These are phyloP conservation scores for Chloroceryle aenea DNA, from an alignment of 2,113 vertebrate genomes.

Conservation along the genomic window DNA sequence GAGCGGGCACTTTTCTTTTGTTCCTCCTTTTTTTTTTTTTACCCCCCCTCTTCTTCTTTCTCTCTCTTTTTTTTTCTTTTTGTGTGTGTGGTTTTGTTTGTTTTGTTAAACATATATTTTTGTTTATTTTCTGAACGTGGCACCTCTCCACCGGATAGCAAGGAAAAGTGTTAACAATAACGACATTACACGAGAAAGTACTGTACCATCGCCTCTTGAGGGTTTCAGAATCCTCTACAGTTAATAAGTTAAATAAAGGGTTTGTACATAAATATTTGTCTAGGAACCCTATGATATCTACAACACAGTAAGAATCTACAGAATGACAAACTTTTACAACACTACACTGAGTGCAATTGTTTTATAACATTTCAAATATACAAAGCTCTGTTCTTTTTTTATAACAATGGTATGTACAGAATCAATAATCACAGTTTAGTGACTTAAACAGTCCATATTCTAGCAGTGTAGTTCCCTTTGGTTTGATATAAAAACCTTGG, in stretches of 20 bases:
- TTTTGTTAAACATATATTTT: conserved; percentile 79
- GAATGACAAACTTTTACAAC: conserved; percentile 94
- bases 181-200: conserved; percentile 86
- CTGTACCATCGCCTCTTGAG: conserved; percentile 83
- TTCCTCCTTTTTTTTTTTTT: not conserved
- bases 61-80: too few relatives aligned
- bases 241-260: conserved; percentile 89
- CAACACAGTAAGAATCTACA: conserved; percentile 94
- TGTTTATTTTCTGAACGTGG: conserved; percentile 87
- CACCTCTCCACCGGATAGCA: conserved; percentile 83
- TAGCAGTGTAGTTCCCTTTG: conserved; percentile 92
- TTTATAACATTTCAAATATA: conserved; percentile 97
- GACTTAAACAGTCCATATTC: conserved; percentile 87
- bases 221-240: conserved; percentile 83
- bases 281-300: conserved; percentile 93
- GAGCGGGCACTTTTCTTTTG: not conserved
- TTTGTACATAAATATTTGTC: conserved; percentile 98
- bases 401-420: conserved; percentile 94
- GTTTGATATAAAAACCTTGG: conserved; percentile 91
- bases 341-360: conserved; percentile 98
- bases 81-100: too few relatives aligned
- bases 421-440: conserved; percentile 92
- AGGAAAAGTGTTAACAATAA: conserved; percentile 90
- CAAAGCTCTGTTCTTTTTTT: conserved; percentile 89
- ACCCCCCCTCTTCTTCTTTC: too few relatives aligned